These are phyloP conservation scores for Crepidodera aurea DNA, from an alignment of 2,888 invertebrate species.

Conservation along the genomic window DNA sequence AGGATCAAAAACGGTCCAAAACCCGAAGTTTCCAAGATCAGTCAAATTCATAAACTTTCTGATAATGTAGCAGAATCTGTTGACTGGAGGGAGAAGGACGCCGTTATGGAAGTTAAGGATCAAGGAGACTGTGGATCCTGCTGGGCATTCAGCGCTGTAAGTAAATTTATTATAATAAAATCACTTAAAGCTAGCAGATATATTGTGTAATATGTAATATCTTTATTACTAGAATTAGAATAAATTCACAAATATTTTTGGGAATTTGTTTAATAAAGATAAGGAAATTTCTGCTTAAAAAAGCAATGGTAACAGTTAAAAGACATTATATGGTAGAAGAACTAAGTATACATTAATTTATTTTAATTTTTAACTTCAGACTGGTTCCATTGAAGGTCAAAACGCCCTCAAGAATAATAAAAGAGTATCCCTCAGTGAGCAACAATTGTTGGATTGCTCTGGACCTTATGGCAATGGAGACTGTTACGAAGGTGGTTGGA, in stretches of 20 bases:
- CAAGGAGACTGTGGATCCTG: too few relatives aligned
- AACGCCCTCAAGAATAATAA: constrained; percentile 81
- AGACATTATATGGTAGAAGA: too few relatives aligned
- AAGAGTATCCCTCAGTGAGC: constrained; percentile 80
- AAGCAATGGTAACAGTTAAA: too few relatives aligned
- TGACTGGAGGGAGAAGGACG: too few relatives aligned
- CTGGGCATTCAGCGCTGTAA: too few relatives aligned
- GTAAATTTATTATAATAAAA: constrained; percentile 5
- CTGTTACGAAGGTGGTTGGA: constrained; percentile 82
- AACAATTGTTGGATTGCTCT: constrained; percentile 83
- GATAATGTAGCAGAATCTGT: constrained; percentile 3
- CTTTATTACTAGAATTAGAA: too few relatives aligned
- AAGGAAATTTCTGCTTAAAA: too few relatives aligned
- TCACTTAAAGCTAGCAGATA: not conserved
- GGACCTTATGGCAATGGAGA: constrained; percentile 76
- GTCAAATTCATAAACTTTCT: not conserved
- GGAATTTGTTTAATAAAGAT: too few relatives aligned
- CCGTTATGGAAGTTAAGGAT: too few relatives aligned
- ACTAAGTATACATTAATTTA: too few relatives aligned
- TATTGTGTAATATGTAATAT: too few relatives aligned
- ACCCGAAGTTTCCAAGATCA: not conserved
- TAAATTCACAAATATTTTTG: too few relatives aligned
- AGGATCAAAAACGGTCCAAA: not conserved
- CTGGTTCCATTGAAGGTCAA: constrained; percentile 75
- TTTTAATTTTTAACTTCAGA: constrained; percentile 5